Conservation (phyloP, 2,888 invertebrate species). For the Neoascia interrupta region DNA sequence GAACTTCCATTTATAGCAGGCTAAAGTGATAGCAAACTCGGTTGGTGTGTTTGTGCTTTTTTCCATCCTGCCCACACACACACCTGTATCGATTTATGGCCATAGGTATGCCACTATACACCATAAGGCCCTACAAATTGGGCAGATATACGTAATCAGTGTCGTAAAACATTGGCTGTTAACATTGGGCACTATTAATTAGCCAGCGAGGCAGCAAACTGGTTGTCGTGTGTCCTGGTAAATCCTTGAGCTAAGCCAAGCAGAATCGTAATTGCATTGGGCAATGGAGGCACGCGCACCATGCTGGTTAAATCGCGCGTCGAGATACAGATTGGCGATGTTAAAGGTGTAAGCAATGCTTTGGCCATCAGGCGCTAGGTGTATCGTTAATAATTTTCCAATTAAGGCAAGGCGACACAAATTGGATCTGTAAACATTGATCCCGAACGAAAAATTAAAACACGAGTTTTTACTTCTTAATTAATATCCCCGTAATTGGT, state of each 20-base stretch:
- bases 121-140: slow-evolving; percentile 29
- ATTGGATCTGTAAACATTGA: neutral
- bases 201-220: slow-evolving; percentile 7
- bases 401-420: slow-evolving; percentile 1
- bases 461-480: slow-evolving; percentile 10
- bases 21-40: slow-evolving; percentile 9
- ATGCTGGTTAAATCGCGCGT: too few species aligned
- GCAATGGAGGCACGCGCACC: too few species aligned
- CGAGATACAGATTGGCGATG: too few species aligned
- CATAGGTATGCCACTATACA: too few species aligned
- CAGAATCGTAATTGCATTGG: slow-evolving; percentile 5
- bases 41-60: slow-evolving; percentile 1
- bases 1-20: neutral
- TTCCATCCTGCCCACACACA: slow-evolving; percentile 14
- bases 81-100: slow-evolving; percentile 42
- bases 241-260: slow-evolving; percentile 4
- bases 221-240: neutral
- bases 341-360: too few species aligned
- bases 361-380: too few species aligned
- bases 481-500: slow-evolving; percentile 36
- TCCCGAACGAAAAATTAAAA: slow-evolving; percentile 3
- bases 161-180: slow-evolving; percentile 36
- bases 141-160: slow-evolving; percentile 22
- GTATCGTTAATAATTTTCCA: slow-evolving; percentile 23
- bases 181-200: slow-evolving; percentile 40